These are phyloP conservation scores for Allenopithecus nigroviridis DNA, from an alignment of 2,797 vertebrate genomes.

Conservation along the genomic window DNA sequence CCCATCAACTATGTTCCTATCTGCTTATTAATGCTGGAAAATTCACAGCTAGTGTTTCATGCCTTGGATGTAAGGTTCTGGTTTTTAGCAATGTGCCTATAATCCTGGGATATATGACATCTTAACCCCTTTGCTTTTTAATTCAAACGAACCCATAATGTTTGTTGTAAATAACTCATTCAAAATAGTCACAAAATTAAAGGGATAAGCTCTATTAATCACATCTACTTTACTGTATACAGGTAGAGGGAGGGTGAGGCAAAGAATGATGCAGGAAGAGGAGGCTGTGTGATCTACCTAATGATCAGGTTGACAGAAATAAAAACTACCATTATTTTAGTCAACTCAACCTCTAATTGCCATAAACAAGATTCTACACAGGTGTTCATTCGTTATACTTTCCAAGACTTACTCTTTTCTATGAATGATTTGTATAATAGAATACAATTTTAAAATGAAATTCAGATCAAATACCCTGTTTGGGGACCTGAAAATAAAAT, in stretches of 20 bases:
- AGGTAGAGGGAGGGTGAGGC: neutral
- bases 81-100: slow-evolving; percentile 37
- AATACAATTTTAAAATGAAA: slow-evolving; percentile 26
- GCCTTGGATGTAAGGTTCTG: neutral
- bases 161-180: slow-evolving; percentile 30
- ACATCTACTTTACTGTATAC: neutral
- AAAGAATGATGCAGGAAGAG: slow-evolving; percentile 9
- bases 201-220: neutral
- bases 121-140: slow-evolving; percentile 19
- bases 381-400: neutral
- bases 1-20: neutral
- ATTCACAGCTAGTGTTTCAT: slow-evolving; percentile 18
- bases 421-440: slow-evolving; percentile 13
- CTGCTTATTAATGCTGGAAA: slow-evolving; percentile 7
- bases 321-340: slow-evolving; percentile 32
- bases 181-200: slow-evolving; percentile 31
- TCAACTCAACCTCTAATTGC: neutral
- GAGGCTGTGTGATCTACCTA: neutral
- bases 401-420: slow-evolving; percentile 6
- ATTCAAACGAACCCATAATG: neutral
- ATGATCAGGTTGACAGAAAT: slow-evolving; percentile 32
- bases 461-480: slow-evolving; percentile 17
- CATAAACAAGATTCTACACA: slow-evolving; percentile 22
- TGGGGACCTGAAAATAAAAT: slow-evolving; percentile 41
- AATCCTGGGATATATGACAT: neutral